These are phyloP conservation scores for Drosophila mojavensis DNA, from an alignment of 1,140 invertebrate genomes.

Conservation along the genomic window DNA sequence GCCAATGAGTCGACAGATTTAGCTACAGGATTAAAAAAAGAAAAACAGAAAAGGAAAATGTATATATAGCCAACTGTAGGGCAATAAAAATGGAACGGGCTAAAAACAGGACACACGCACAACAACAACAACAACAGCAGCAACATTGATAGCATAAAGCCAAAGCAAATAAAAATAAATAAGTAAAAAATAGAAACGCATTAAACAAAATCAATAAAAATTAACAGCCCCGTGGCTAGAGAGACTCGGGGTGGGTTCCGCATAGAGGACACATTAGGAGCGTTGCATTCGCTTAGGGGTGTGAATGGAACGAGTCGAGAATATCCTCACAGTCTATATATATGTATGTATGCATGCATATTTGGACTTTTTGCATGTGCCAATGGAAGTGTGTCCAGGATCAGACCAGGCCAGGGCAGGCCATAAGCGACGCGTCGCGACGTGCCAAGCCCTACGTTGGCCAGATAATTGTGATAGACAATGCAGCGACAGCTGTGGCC, in stretches of 20 bases:
- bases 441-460: slow-evolving; percentile 57
- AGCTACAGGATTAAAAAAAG: slow-evolving; percentile 44
- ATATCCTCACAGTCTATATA: neutral
- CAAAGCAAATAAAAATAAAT: slow-evolving; percentile 78
- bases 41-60: slow-evolving; percentile 36
- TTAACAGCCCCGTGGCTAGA: slow-evolving; percentile 53
- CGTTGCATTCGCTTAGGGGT: slow-evolving; percentile 13
- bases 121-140: slow-evolving; percentile 24
- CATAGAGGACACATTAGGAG: neutral
- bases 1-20: slow-evolving; percentile 70
- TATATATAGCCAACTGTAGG: slow-evolving; percentile 23
- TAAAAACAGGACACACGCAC: slow-evolving; percentile 27
- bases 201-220: slow-evolving; percentile 81
- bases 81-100: slow-evolving; percentile 26
- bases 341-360: neutral
- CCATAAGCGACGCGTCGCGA: slow-evolving; percentile 19
- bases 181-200: slow-evolving; percentile 71
- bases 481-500: slow-evolving; percentile 27
- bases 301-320: neutral
- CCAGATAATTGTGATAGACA: slow-evolving; percentile 56
- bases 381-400: slow-evolving; percentile 55
- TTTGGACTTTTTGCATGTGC: slow-evolving; percentile 52
- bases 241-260: slow-evolving; percentile 17
- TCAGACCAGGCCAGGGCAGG: slow-evolving; percentile 30
- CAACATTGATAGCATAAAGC: slow-evolving; percentile 20